Base-by-base conservation (phyloP, 2,888 invertebrate species). In the Drosophila tanythrix region DNA sequence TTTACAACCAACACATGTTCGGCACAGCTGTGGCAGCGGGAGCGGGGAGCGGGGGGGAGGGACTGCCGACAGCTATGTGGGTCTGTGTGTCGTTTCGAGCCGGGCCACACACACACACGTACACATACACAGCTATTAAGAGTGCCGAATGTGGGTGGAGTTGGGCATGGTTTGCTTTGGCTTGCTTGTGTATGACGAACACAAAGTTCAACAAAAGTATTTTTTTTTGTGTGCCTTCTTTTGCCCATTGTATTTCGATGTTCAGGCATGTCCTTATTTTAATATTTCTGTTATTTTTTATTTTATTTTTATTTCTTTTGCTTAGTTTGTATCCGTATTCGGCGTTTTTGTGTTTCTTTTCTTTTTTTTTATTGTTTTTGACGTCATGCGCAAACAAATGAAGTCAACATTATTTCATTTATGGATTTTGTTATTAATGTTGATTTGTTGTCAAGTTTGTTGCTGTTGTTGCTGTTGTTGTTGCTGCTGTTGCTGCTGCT, bases 1-100 rank as follows among this genome's bases (percentile, higher is more conserved):
- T 87, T 87, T 87, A 87, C 87, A 90, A 80, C 82, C 82, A 90
- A 87, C 90, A 87, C 87, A 90, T 87, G 87, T 88, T 86, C 87
- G 72, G 40, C 10, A 25, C 62, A 65, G 53, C 70, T 64, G 38
- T 11, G 18, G n/a, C 25, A 33, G 40, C 21, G 18, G 11, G 38
- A n/a, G 6, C 33, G 33, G 10, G 21, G 21, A 10, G 8, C 1
- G 25, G 5, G 25, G 13, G 46, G 0, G n/a, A 11, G 10, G 10
- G 43, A 21, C 2, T n/a, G 38, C 38, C 38, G 73, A 59, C 27
- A n/a, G 40, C 57, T 75, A 81, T 84, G 68, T 89, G 58, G 84
- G 89, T 85, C 89, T 85, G 80, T 89, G 82, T 87, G 85, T 76
- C 65, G 57, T 52, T 75, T 75, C 67, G 76, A 72, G 79, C 73